Percentiles rank a stretch among this genome's conserved stretches.
These are phyloP conservation scores for Chelon auratus DNA, from an alignment of 2,797 vertebrate genomes.

Conservation along the genomic window DNA sequence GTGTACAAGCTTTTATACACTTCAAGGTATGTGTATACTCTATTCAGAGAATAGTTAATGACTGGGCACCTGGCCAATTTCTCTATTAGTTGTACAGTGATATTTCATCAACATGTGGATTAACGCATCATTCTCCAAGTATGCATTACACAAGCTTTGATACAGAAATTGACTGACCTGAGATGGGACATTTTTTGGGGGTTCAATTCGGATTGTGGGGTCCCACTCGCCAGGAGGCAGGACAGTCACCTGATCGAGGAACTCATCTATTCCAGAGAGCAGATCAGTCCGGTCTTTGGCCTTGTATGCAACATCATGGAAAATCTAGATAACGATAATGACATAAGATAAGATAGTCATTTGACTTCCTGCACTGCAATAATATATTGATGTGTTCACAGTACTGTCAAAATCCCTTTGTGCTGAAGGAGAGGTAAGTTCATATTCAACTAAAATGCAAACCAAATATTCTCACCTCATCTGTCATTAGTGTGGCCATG, in stretches of 20 bases:
- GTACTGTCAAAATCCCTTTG: neutral
- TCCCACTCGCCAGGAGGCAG: conserved; percentile 97
- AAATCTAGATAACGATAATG: conserved; percentile 83
- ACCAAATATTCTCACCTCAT: conserved; percentile 86
- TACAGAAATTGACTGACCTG: conserved; percentile 84
- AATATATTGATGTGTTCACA: neutral
- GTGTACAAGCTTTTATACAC: neutral
- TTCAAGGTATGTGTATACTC: too few relatives aligned
- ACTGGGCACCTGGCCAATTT: neutral
- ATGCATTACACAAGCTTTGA: neutral
- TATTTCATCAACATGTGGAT: neutral
- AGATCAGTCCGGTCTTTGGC: conserved; percentile 96
- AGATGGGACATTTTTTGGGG: conserved; percentile 95
- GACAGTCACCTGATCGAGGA: conserved; percentile 97
- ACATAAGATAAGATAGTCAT: neutral
- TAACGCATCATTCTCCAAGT: neutral
- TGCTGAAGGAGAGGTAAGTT: neutral
- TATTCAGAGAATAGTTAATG: too few relatives aligned
- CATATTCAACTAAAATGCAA: neutral
- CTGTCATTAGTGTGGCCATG: conserved; percentile 97
- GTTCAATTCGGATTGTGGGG: conserved; percentile 95
- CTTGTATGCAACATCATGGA: conserved; percentile 98
- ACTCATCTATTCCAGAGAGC: conserved; percentile 96
- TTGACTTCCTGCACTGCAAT: neutral
- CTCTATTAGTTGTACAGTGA: neutral